Base-by-base conservation (phyloP, 2,888 invertebrate genomes). In the Pachliopta kotzebuea region DNA sequence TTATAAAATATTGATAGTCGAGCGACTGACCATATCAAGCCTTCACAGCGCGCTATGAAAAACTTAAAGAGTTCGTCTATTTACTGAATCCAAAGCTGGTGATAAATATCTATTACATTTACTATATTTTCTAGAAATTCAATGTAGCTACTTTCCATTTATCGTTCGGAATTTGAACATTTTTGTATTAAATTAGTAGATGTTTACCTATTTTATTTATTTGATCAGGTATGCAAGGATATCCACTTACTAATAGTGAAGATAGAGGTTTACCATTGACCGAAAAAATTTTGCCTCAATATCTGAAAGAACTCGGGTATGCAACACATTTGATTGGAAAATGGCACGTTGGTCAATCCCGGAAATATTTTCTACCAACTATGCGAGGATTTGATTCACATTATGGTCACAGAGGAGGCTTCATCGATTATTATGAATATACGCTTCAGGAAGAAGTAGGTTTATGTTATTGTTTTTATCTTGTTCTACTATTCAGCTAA, bases 321-420 rank as follows among this genome's bases (percentile, higher is more conserved):
- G 83, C 86, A 24, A 96, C 96, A 0, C 95, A 96, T 78, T 94
- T 96, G 49, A 93, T 97, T 18, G 97, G 97, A 18, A 97, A 97
- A 88, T 97, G 97, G 97, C 93, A 94, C 74, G 87, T 95, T 61
- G 96, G 96, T 1, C 76, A 77, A 62, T 81, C 88, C 2, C 90
- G 88, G 3, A 72, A 74, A 59, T 85, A 91, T 68, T 94, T 94
- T 76, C 94, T 95, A 8, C 97, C 97, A 0, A 93, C 93, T 0
- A 85, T 87, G 67, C 92, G 97, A 45, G 97, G 97, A 4, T 98
- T 97, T 77, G 95, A 96, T 74, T 93, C 94, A 31, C 96, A 97
- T 80, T 96, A 94, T 77, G 98, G 98, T 1, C 97, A 97, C 78
- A 96, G 96, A 92, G 95, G 95, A 67, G 97, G 96, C 2, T 95